A percentile compares a stretch with the other conserved stretches of the same genome.
phyloP scores from a whole-genome alignment of 2,888 invertebrate species.

The Monochamus alternatus region DNA sequence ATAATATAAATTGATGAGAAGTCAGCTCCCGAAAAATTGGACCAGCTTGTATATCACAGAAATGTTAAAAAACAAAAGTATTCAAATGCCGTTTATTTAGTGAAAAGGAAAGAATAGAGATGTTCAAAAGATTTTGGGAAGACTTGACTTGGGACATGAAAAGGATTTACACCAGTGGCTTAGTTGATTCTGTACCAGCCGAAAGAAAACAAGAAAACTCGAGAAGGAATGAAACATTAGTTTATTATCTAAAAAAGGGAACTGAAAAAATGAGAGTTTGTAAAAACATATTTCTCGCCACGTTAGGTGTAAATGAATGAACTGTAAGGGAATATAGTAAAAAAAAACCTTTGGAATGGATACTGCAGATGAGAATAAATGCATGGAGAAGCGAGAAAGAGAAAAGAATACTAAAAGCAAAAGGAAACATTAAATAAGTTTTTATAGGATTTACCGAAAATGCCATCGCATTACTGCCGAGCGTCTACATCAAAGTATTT shows the following conservation, averaged over 20 bases:
- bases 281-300: constrained; percentile 32
- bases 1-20: neutral
- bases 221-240: constrained; percentile 35
- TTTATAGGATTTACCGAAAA: constrained; percentile 29
- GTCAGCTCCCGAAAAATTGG: neutral
- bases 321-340: constrained; percentile 26
- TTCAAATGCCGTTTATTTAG: neutral
- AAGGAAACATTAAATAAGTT: constrained; percentile 8
- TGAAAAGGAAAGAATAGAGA: constrained; percentile 24
- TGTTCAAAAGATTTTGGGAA: constrained; percentile 36
- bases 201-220: constrained; percentile 34
- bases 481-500: constrained; percentile 32
- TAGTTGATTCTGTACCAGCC: constrained; percentile 25
- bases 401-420: constrained; percentile 17
- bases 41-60: neutral
- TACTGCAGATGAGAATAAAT: constrained; percentile 12
- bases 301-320: constrained; percentile 29
- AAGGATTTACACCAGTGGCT: constrained; percentile 27
- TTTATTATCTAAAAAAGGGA: constrained; percentile 26
- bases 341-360: constrained; percentile 32
- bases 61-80: neutral
- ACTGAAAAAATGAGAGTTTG: constrained; percentile 26
- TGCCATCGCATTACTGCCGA: constrained; percentile 36
- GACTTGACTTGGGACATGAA: constrained; percentile 33
- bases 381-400: constrained; percentile 22